Evolutionary conservation across 1,140 invertebrate genomes (phyloP), one percentile per base, ranked within the genome.

Genomic region (Panagrolaimus sp.): DNA sequence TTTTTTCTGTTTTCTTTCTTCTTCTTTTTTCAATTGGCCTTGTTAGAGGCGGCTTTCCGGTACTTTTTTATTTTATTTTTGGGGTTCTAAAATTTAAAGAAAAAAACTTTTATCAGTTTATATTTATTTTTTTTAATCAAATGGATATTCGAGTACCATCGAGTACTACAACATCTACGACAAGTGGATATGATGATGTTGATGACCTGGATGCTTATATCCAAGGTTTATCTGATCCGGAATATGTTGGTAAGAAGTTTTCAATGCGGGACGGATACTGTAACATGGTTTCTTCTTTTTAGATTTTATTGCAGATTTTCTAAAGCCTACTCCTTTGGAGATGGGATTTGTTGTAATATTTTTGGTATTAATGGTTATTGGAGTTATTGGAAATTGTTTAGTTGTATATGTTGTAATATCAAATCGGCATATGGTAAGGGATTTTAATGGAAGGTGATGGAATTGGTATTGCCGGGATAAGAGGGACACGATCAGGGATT

Each of bases 401-500:
- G 69, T 71, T 24, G 69, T 71, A 45, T 71, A 71, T 46, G 69
- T 71, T 12, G 69, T 71, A 10, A n/a, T 55, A 24, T 26, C 24
- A 24, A 71, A 71, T 52, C 47, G 52, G 45, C 38, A 46, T 24
- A 71, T 71, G 69, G 69, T 71, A 26, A 47, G 69, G 7, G 14
- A 14, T 43, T 46, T 1, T 15, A 21, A n/a, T 44, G 1, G 8
- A n/a, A 26, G 38, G 32, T 38, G 32, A 38, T 38, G 7, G 32
- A 38, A 4, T 38, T 38, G 32, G 32, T 38, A 2, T 38, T 38
- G 32, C 32, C 2, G 32, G 2, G 7, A 38, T 38, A 4, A 4
- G 32, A 38, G 7, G 32, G 7, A 38, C 32, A 4, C 2, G 32
- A 38, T 38, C 32, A 38, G 32, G 32, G 32, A 38, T 38, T 2